Conservation (phyloP, 2,113 vertebrate species). For the Scartelaos histophorus region DNA sequence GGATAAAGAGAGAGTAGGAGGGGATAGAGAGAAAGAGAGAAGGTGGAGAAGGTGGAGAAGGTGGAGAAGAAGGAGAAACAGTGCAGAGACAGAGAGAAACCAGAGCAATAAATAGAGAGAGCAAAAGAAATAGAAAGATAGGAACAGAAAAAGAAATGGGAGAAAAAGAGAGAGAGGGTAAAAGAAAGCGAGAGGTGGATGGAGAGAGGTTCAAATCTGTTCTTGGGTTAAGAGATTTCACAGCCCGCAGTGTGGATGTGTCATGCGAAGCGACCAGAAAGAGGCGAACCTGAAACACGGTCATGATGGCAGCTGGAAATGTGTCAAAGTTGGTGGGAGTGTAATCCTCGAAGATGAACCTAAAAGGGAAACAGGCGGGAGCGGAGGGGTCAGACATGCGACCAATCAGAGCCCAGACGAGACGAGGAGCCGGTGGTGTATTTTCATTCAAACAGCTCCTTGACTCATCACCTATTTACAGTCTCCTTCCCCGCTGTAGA, state of each 20-base stretch:
- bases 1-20: too few species aligned
- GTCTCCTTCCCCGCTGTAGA: not conserved
- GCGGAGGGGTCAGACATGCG: slow-evolving; percentile 55
- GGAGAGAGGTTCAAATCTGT: slow-evolving; percentile 69
- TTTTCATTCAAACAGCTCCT: not conserved
- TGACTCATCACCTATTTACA: not conserved
- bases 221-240: slow-evolving; percentile 73
- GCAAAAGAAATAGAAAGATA: not conserved
- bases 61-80: too few species aligned
- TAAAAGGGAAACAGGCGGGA: slow-evolving; percentile 59
- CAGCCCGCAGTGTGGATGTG: slow-evolving; percentile 62
- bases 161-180: too few species aligned
- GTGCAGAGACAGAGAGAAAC: not conserved
- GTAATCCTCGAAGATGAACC: slow-evolving; percentile 85
- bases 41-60: not conserved
- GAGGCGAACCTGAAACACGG: slow-evolving; percentile 81
- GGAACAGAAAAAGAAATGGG: not conserved
- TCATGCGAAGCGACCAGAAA: slow-evolving; percentile 64
- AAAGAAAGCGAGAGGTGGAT: slow-evolving; percentile 17
- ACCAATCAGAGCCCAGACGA: slow-evolving; percentile 28
- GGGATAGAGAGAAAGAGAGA: too few species aligned
- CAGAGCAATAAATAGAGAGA: not conserved
- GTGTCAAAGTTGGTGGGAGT: slow-evolving; percentile 84
- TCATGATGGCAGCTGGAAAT: slow-evolving; percentile 83
- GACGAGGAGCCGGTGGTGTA: not conserved